These are phyloP conservation scores for Chironomus striatipennis DNA, from an alignment of 1,140 invertebrate genomes.

Conservation along the genomic window DNA sequence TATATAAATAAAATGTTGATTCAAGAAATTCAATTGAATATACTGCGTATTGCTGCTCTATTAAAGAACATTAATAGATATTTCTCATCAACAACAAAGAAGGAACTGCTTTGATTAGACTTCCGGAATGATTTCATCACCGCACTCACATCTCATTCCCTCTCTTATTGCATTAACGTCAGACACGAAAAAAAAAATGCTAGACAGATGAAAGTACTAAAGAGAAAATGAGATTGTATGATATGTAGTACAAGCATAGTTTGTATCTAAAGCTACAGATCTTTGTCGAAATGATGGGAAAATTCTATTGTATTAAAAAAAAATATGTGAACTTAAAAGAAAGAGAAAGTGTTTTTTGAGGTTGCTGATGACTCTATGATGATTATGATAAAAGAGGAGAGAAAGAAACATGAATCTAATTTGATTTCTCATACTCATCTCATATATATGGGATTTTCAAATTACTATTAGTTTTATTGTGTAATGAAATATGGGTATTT, in stretches of 20 bases:
- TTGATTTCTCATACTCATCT: too few species aligned
- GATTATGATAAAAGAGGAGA: background rate
- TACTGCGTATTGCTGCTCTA: too few species aligned
- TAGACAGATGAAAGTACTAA: slow-evolving; percentile 8
- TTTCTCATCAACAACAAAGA: too few species aligned
- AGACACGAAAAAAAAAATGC: background rate
- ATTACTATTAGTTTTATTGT: too few species aligned
- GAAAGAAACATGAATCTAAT: background rate
- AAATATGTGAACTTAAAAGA: background rate
- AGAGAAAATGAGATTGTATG: slow-evolving; percentile 2
- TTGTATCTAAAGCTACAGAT: background rate
- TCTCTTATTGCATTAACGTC: slow-evolving; percentile 13
- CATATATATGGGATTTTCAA: too few species aligned
- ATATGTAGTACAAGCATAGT: background rate
- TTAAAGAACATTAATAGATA: too few species aligned
- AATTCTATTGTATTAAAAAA: background rate
- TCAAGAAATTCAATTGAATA: too few species aligned
- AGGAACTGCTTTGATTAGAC: background rate
- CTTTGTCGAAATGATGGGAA: slow-evolving; percentile 5
- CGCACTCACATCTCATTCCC: background rate
- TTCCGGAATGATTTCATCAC: slow-evolving; percentile 5
- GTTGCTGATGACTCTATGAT: background rate
- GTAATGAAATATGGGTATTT: too few species aligned
- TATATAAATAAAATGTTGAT: too few species aligned
- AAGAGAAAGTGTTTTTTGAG: background rate